Evolutionary conservation across 2,113 vertebrate genomes (phyloP).

Genomic region (Phrynocephalus versicolor): DNA sequence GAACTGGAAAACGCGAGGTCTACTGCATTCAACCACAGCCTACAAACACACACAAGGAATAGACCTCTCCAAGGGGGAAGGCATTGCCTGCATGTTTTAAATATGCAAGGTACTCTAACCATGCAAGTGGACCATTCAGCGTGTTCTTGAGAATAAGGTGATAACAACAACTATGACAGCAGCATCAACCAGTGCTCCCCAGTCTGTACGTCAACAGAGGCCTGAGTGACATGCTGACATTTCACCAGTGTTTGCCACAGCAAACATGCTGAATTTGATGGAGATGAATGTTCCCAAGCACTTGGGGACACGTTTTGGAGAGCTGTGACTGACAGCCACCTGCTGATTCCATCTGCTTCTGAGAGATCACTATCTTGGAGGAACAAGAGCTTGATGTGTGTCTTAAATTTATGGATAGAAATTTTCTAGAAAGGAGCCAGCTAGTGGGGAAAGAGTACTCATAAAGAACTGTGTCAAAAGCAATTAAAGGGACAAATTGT

Average conservation of each 20-base stretch:
- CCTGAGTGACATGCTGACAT: not conserved
- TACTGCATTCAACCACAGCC: not conserved
- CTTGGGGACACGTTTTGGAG: not conserved
- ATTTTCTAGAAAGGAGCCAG: slow-evolving; percentile 36
- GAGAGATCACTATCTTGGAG: slow-evolving; percentile 40
- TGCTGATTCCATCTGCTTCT: slow-evolving; percentile 16
- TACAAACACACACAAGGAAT: not conserved
- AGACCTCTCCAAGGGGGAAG: not conserved
- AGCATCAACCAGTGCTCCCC: not conserved
- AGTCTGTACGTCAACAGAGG: not conserved
- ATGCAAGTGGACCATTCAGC: not conserved
- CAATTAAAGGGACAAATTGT: slow-evolving; percentile 44
- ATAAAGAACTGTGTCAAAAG: slow-evolving; percentile 44
- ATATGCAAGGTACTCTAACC: not conserved
- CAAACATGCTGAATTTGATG: not conserved
- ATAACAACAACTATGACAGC: not conserved
- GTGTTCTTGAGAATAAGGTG: not conserved
- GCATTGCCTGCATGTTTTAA: not conserved
- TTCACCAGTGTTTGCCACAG: not conserved
- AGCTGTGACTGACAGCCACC: not conserved
- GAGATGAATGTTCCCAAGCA: not conserved
- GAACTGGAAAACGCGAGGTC: too few species aligned
- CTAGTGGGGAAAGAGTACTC: not conserved
- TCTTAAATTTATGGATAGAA: slow-evolving; percentile 39
- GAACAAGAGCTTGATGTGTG: slow-evolving; percentile 23